Base-by-base conservation (phyloP, 1,140 invertebrate species). In the Drosophila tsacasi region DNA sequence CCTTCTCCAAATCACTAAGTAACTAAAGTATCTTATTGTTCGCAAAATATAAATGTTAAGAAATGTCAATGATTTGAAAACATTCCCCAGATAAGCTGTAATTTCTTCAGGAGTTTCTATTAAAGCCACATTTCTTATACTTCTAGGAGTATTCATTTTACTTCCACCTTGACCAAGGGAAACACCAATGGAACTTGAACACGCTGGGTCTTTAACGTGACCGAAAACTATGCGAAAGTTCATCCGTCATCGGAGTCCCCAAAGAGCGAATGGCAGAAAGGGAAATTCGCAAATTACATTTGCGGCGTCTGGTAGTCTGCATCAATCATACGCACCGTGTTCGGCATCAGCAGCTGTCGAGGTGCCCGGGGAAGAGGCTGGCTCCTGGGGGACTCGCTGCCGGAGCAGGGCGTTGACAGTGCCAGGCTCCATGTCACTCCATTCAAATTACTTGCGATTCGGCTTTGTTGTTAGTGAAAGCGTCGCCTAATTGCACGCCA, bases 321-420 rank as follows among this genome's bases (percentile, higher is more conserved):
- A 89, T 89, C 85, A 89, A 89, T 89, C 84, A 89, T 89, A 89
- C 84, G 84, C 84, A 90, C 81, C 59, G 84, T 87, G 81, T 71
- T 75, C 73, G 58, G 55, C 61, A 80, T 75, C 73, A 62, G 60
- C 64, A 80, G 65, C 65, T 73, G 69, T 79, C 63, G 69, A 44
- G 57, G 40, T 49, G 52, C 52, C 61, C 52, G 80, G 83, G 66
- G 75, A 63, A 62, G 25, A 15, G 54, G 46, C 49, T 15, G 30
- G 55, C 49, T 72, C 54, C 69, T 37, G 66, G 35, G 35, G 30
- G 21, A 61, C 15, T 58, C 46, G 25, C 54, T 23, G 42, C 39
- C 27, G 39, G 21, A 27, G n/a, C 63, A 35, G 58, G 35, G 57
- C 63, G 71, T 67, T 76, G 73, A 76, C 81, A 76, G 62, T 37